These are phyloP conservation scores for Eilema sororculum DNA, from an alignment of 2,888 invertebrate genomes.

Conservation along the genomic window DNA sequence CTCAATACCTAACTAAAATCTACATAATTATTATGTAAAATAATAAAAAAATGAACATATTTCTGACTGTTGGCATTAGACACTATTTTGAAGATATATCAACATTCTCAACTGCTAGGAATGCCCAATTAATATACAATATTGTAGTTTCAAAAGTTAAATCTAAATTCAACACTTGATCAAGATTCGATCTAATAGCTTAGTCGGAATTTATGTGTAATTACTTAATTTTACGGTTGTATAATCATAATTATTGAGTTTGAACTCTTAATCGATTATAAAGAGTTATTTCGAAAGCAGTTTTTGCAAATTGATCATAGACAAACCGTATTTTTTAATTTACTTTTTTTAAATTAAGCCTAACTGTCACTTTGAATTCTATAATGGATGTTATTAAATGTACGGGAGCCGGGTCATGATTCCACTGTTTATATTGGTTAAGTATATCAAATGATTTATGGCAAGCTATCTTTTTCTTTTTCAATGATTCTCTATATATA, in stretches of 20 bases:
- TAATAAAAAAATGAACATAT: neutral
- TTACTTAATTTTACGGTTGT: constrained; percentile 31
- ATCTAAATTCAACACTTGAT: constrained; percentile 25
- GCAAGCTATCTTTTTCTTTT: neutral
- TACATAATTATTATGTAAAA: neutral
- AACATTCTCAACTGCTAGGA: neutral
- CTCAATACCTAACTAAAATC: neutral
- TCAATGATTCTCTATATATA: too few relatives aligned
- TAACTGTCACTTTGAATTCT: neutral
- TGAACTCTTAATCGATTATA: constrained; percentile 8
- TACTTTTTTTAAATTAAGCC: constrained; percentile 8
- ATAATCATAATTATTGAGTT: constrained; percentile 13
- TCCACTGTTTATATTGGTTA: neutral
- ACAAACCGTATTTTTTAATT: constrained; percentile 14
- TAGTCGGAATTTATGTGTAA: constrained; percentile 25
- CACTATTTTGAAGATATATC: neutral
- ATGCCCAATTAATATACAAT: constrained; percentile 15
- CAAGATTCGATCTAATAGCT: constrained; percentile 28
- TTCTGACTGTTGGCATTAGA: neutral
- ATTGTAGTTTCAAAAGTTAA: constrained; percentile 17
- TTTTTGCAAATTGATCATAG: constrained; percentile 2
- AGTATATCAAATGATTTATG: neutral
- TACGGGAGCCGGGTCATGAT: neutral
- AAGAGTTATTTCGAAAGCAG: constrained; percentile 22
- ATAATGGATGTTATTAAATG: constrained; percentile 1